Percentiles rank a stretch among this genome's conserved stretches.
phyloP scores from a whole-genome alignment of 2,113 vertebrate genomes.

The Furnarius figulus region DNA sequence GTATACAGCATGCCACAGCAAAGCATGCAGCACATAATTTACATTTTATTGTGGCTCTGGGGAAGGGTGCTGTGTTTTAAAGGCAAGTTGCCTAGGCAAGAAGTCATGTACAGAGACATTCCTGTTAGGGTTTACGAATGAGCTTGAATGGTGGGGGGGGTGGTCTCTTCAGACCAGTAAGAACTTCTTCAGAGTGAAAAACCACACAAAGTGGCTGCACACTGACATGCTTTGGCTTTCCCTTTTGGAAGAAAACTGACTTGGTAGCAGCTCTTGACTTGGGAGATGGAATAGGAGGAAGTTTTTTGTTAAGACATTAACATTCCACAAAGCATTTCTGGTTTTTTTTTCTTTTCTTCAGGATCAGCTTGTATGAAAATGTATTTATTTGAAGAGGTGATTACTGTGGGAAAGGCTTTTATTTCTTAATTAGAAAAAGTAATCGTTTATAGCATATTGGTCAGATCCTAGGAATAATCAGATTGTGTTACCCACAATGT shows the following conservation, averaged over 20 bases:
- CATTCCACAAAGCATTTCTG: background rate
- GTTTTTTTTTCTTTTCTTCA: background rate
- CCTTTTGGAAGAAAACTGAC: background rate
- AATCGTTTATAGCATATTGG: background rate
- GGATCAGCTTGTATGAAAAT: background rate
- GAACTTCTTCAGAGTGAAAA: background rate
- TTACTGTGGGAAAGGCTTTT: background rate
- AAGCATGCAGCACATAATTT: background rate
- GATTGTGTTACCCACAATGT: background rate
- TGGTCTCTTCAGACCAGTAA: background rate
- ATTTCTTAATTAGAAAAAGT: slow-evolving; percentile 14
- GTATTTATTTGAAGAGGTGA: background rate
- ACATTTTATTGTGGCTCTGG: slow-evolving; percentile 32
- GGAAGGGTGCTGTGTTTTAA: slow-evolving; percentile 30
- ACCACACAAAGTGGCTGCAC: background rate
- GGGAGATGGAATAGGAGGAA: background rate
- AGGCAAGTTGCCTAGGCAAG: slow-evolving; percentile 17
- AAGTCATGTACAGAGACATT: slow-evolving; percentile 18
- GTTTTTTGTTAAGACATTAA: background rate
- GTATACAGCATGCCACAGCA: background rate
- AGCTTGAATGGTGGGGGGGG: background rate
- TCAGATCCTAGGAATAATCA: slow-evolving; percentile 24
- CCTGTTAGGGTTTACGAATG: slow-evolving; percentile 10
- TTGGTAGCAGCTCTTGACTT: background rate
- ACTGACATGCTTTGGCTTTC: background rate